Evolutionary conservation across 2,797 vertebrate genomes (phyloP).

Genomic region (Denticeps clupeoides): DNA sequence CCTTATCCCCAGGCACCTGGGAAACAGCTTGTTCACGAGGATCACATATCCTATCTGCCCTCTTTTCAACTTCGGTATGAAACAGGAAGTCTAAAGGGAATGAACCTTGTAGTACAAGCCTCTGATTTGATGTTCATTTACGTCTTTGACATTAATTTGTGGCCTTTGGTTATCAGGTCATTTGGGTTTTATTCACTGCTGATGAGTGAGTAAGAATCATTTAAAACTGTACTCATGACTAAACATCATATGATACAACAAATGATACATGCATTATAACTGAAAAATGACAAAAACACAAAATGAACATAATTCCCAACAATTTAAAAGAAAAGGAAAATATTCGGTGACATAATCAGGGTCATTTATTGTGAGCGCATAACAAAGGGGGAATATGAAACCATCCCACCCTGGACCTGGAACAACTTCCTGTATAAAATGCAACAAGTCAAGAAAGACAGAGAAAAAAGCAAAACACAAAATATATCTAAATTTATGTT

Average conservation of each 20-base stretch:
- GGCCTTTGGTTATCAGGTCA: too few species aligned
- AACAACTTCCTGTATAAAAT: background rate
- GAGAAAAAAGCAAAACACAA: background rate
- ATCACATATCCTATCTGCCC: slow-evolving; percentile 23
- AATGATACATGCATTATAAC: background rate
- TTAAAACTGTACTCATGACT: background rate
- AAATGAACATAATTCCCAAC: background rate
- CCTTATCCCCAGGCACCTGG: too few species aligned
- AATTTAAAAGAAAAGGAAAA: background rate
- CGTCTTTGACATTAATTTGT: too few species aligned
- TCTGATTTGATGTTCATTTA: too few species aligned
- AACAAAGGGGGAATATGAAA: slow-evolving; percentile 23
- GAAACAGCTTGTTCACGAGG: slow-evolving; percentile 8
- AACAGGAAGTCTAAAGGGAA: too few species aligned
- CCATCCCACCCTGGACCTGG: slow-evolving; percentile 12
- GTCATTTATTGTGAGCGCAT: slow-evolving; percentile 21
- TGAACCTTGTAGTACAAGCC: too few species aligned
- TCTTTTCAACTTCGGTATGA: too few species aligned
- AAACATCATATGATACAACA: too few species aligned
- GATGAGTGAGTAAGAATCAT: background rate
- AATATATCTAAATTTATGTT: too few species aligned
- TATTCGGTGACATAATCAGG: slow-evolving; percentile 13
- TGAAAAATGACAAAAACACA: too few species aligned
- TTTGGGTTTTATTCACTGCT: background rate
- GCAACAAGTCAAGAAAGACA: background rate